Evolutionary conservation across 1,140 invertebrate genomes (phyloP).

Genomic region (Leptonema lineaticorne): DNA sequence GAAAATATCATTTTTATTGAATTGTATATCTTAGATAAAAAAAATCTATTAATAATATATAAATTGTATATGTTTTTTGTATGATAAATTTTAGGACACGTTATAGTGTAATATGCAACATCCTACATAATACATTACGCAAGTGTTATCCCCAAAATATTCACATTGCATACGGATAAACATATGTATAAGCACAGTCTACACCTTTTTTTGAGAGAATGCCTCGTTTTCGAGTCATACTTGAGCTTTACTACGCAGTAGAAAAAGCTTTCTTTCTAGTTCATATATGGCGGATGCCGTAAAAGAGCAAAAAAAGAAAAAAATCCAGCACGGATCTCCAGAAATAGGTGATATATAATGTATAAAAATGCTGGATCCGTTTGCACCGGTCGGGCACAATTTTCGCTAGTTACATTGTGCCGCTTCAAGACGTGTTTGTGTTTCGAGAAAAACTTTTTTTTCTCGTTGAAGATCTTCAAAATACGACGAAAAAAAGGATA

Average conservation of each 20-base stretch:
- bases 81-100: no score
- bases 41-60: no score
- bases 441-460: constrained; percentile 11
- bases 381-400: neutral
- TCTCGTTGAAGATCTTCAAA: no score
- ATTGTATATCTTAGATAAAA: no score
- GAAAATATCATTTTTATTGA: no score
- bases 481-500: neutral
- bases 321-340: neutral
- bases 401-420: constrained; percentile 14
- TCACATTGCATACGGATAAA: no score
- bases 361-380: constrained; percentile 7
- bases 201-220: no score
- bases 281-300: neutral
- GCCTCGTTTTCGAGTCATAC: neutral
- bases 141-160: no score
- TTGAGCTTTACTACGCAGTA: neutral
- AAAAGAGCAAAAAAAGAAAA: neutral
- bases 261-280: neutral
- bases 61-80: no score
- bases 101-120: no score
- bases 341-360: constrained; percentile 15
- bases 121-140: no score
- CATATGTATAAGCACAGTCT: no score
- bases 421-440: neutral